A percentile compares a stretch with the other conserved stretches of the same genome.
Evolutionary conservation across 2,113 vertebrate genomes (phyloP).

Genomic region (Caracal caracal): DNA sequence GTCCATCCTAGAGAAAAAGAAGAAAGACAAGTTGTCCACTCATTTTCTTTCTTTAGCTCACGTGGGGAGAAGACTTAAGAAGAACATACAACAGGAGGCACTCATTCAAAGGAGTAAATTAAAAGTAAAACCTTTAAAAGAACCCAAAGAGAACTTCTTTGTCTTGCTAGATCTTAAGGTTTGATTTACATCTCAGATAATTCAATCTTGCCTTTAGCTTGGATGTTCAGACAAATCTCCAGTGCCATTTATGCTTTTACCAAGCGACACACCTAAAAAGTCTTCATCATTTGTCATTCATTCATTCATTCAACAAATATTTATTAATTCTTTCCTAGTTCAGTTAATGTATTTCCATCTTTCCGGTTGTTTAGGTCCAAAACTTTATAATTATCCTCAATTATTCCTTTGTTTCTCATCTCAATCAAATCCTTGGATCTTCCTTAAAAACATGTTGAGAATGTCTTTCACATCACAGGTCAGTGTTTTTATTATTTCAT

Average conservation of each 20-base stretch:
- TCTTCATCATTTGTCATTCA: neutral
- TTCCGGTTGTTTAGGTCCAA: neutral
- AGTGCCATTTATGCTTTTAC: neutral
- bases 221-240: neutral
- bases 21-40: neutral
- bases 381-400: neutral
- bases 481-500: neutral
- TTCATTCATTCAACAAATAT: neutral
- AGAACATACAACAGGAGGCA: neutral
- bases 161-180: neutral
- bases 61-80: neutral
- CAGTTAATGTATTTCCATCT: neutral
- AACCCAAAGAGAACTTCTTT: neutral
- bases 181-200: neutral
- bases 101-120: neutral
- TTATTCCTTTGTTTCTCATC: neutral
- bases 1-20: neutral
- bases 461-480: neutral
- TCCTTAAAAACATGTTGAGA: neutral
- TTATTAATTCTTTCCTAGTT: slow-evolving; percentile 24
- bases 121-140: slow-evolving; percentile 22
- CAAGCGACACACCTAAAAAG: neutral
- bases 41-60: neutral
- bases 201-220: neutral
- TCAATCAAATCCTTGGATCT: neutral